Evolutionary conservation across 2,113 vertebrate species (phyloP), one percentile per base, ranked within the genome.

Genomic region (Xenopus laevis): DNA sequence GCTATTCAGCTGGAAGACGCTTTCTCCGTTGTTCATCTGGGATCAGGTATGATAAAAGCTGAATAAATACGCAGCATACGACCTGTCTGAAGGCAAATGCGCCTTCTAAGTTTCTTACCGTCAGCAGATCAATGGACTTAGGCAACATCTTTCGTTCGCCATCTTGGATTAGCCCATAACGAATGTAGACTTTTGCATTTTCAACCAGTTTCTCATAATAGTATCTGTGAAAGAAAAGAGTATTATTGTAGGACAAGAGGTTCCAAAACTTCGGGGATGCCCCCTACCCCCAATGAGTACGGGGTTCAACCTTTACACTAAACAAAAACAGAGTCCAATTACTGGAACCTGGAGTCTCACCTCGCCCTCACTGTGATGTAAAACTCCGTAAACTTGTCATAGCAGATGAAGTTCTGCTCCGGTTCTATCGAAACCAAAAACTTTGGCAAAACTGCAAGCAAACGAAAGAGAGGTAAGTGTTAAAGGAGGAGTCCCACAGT

Each of bases 381-480:
- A 83, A 93, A 92, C 44, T 65, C 78, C 72, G 89, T 85, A 59
- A 93, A 93, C 33, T 88, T 83, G 27, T 91, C 85, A 23, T 80
- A 85, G 13, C 89, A 82, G 65, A 92, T 93, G 17, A 89, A 91
- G 69, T 82, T 86, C 15, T 79, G 82, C 82, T 92, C 86, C 33
- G 91, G 91, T 79, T 90, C 83, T 13, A 93, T 86, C 65, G 66
- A 0, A 12, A 93, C 74, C 13, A 84, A 89, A 81, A 93, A 92
- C 53, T 82, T 87, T 62, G 92, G 91, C 83, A 93, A 79, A 44
- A 92, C 92, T 93, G 84, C 27, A 90, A 88, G 79, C 20, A 71
- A 82, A 50, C 11, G 15, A 4, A 58, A 71, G 79, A 81, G 10
- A 59, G 13, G n/a, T 33, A 33, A 33, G 13, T 53, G 21, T 10